Evolutionary conservation across 2,888 invertebrate genomes (phyloP), one percentile per base, ranked within the genome.

Genomic region (Eilema sororculum): DNA sequence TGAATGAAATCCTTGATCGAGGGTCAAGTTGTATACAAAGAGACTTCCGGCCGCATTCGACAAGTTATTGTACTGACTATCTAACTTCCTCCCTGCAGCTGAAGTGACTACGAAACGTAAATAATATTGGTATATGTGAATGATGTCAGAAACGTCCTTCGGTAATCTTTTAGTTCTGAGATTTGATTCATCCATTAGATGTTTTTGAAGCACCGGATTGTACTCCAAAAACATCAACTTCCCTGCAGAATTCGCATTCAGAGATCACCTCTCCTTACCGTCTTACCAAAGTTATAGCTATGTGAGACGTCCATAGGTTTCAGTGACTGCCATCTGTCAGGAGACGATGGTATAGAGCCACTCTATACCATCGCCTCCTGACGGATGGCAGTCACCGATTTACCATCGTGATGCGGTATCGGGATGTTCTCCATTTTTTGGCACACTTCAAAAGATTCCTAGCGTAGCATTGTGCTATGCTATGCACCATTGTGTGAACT

Each of bases 1-100:
- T 84, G 78, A 84, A 81, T 82, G 77, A 74, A 75, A 66, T 68
- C 78, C 77, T 78, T 82, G 74, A 76, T 79, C 68, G 73, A 41
- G 66, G 75, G 73, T 75, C 79, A 76, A 80, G 61, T 75, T 65
- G 66, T 69, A 71, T 68, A 76, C 74, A 69, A 65, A 65, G 68
- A 69, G 58, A 69, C 79, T 75, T 81, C 80, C 81, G 80, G 78
- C 75, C 64, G 59, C 33, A 41, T 16, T 33, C n/a, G 20, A 61
- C 63, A 64, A 62, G 57, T 59, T 64, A 65, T 65, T 64, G 41
- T 57, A 37, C 33, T 16, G 37, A 16, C 37, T 71, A 70, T 70
- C 71, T 67, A 33, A 71, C 66, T 24, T 25, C 37, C 58, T 66
- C 37, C 61, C 33, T 28, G 28, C 9, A 70, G 58, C 24, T 73